Conservation (phyloP, 2,113 vertebrate species). For the Callopanchax toddi region DNA sequence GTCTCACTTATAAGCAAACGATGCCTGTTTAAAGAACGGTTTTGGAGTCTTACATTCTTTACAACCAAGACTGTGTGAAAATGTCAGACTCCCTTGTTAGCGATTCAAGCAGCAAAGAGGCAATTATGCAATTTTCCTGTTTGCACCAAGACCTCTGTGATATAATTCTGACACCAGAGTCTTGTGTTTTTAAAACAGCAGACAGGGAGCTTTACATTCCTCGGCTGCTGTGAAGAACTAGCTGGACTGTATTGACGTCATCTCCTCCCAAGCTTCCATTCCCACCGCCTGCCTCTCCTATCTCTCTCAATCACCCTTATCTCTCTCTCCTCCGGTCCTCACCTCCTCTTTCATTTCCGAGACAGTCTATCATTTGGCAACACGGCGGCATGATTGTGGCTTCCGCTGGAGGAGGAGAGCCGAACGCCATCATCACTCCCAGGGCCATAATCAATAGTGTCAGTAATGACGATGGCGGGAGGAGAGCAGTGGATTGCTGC, state of each 20-base stretch:
- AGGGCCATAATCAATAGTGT: constrained; percentile 82
- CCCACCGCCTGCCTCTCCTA: constrained; percentile 36
- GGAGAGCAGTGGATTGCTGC: constrained; percentile 61
- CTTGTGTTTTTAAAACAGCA: constrained; percentile 79
- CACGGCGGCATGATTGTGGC: constrained; percentile 78
- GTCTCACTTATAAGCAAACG: constrained; percentile 70
- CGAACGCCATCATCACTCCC: constrained; percentile 86
- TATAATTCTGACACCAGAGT: constrained; percentile 78
- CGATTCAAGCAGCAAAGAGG: constrained; percentile 83
- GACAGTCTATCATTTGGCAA: constrained; percentile 82
- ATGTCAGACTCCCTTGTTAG: constrained; percentile 87
- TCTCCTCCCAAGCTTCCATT: constrained; percentile 4
- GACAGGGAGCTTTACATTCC: constrained; percentile 82
- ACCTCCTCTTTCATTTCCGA: constrained; percentile 81
- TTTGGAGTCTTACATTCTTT: constrained; percentile 72
- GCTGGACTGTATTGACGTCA: constrained; percentile 82
- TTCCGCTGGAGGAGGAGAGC: constrained; percentile 76
- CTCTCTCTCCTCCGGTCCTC: constrained; percentile 59
- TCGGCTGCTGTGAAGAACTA: constrained; percentile 80
- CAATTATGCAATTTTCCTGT: constrained; percentile 87
- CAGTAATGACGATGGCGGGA: constrained; percentile 69
- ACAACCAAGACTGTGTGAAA: constrained; percentile 82
- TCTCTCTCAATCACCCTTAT: constrained; percentile 72
- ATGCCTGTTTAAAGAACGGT: constrained; percentile 14
- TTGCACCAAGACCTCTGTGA: constrained; percentile 80